Percentiles rank a stretch among this genome's conserved stretches.
Conservation (phyloP, 2,888 invertebrate genomes). For the Euplexia lucipara region DNA sequence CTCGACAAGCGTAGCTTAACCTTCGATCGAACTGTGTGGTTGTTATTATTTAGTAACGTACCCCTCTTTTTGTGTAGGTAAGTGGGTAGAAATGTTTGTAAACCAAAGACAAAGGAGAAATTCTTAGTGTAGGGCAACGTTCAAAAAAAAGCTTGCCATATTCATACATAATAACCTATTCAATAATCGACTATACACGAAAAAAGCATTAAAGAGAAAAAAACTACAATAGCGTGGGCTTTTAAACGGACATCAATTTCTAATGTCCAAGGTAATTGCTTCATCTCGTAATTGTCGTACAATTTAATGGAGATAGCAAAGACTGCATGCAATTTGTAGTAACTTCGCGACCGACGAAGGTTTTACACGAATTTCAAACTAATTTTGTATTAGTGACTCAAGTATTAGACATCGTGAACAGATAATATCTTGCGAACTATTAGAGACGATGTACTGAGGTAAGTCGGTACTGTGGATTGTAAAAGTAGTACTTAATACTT, state of each 20-base stretch:
- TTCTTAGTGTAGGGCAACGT: no score
- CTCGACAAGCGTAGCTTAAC: no score
- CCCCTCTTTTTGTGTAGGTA: no score
- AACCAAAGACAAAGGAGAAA: no score
- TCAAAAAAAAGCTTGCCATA: no score
- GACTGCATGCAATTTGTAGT: conserved; percentile 27
- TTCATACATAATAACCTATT: conserved; percentile 2
- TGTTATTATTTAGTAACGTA: no score
- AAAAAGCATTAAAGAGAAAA: conserved; percentile 31
- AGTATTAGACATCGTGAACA: conserved; percentile 14
- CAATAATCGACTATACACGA: conserved; percentile 36
- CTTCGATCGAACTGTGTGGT: no score
- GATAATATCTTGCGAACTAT: background rate
- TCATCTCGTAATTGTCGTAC: conserved; percentile 33
- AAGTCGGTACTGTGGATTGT: no score
- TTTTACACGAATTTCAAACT: conserved; percentile 1
- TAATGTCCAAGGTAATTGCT: conserved; percentile 50
- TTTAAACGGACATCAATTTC: conserved; percentile 32
- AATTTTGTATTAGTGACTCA: conserved; percentile 16
- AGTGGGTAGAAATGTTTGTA: no score
- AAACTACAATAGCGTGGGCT: conserved; percentile 29
- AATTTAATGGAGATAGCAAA: conserved; percentile 18
- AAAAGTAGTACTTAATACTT: no score
- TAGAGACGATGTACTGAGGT: background rate
- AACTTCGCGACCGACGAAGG: no score